These are phyloP conservation scores for Parapristionchus giblindavisi DNA, from an alignment of 2,888 invertebrate species.

Conservation along the genomic window DNA sequence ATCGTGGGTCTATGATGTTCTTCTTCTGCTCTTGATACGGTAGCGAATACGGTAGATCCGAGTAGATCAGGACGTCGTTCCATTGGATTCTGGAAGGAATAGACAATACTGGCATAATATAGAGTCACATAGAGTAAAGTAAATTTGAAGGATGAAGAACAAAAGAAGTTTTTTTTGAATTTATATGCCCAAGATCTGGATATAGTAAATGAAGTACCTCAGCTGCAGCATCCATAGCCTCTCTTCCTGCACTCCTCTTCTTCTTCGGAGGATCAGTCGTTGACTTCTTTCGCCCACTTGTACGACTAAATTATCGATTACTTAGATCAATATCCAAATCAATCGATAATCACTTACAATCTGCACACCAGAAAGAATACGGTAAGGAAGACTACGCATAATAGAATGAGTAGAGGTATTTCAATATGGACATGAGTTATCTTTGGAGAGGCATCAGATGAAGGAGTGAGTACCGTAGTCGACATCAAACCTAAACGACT, in stretches of 20 bases:
- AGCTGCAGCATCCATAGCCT: background rate
- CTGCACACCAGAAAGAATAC: conserved; percentile 12
- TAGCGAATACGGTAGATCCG: conserved; percentile 39
- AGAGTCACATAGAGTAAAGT: too few species aligned
- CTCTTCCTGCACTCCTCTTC: conserved; percentile 26
- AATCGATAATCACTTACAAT: conserved; percentile 12
- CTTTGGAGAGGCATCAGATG: background rate
- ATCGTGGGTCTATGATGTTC: conserved; percentile 31
- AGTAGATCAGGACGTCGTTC: conserved; percentile 33
- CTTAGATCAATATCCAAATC: background rate
- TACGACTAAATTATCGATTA: background rate
- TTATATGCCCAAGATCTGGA: too few species aligned
- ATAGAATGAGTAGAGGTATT: conserved; percentile 28
- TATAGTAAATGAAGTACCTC: background rate
- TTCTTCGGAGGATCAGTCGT: conserved; percentile 9
- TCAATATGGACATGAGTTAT: conserved; percentile 10
- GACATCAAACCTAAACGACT: conserved; percentile 5
- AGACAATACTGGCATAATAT: too few species aligned
- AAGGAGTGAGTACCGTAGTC: background rate
- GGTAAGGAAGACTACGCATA: conserved; percentile 26
- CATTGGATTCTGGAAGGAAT: background rate
- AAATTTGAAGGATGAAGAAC: too few species aligned
- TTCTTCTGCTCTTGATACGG: conserved; percentile 28
- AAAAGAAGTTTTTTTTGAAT: too few species aligned
- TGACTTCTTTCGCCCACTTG: background rate